phyloP scores from a whole-genome alignment of 1,140 invertebrate genomes.

The Rhyacophila brunnea region DNA sequence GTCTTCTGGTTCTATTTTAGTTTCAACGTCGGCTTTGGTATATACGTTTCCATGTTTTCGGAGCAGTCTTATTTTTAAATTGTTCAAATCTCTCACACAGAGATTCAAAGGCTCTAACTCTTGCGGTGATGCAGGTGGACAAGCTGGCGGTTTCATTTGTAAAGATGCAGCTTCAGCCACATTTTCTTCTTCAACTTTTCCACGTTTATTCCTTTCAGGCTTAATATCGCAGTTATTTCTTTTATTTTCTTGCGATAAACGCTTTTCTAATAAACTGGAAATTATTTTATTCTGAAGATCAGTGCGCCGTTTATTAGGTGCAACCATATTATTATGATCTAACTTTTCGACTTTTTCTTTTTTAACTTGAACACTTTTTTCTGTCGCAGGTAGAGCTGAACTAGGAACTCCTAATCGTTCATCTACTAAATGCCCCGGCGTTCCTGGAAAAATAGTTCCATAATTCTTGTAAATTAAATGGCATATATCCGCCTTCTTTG shows the following conservation, averaged over 20 bases:
- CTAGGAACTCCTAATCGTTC: slow-evolving; percentile 16
- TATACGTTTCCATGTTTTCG: slow-evolving; percentile 62
- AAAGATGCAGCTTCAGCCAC: slow-evolving; percentile 33
- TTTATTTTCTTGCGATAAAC: slow-evolving; percentile 64
- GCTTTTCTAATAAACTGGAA: slow-evolving; percentile 66
- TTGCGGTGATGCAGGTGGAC: slow-evolving; percentile 39
- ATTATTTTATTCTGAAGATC: slow-evolving; percentile 70
- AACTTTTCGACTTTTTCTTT: slow-evolving; percentile 23
- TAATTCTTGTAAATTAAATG: slow-evolving; percentile 90
- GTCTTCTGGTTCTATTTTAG: slow-evolving; percentile 56
- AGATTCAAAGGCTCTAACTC: slow-evolving; percentile 76
- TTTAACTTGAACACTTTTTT: slow-evolving; percentile 24
- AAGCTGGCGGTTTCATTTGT: slow-evolving; percentile 25
- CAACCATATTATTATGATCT: slow-evolving; percentile 6
- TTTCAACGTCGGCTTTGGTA: slow-evolving; percentile 50
- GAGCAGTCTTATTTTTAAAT: slow-evolving; percentile 62
- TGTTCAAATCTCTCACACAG: slow-evolving; percentile 71
- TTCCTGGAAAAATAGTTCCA: slow-evolving; percentile 76
- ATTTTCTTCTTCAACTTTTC: slow-evolving; percentile 21
- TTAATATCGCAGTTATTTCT: slow-evolving; percentile 35
- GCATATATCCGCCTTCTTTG: slow-evolving; percentile 87
- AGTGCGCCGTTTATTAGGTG: slow-evolving; percentile 48
- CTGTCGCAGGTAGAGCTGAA: slow-evolving; percentile 8
- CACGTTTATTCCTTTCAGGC: slow-evolving; percentile 23
- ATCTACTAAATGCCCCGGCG: slow-evolving; percentile 55